A percentile compares a stretch with the other conserved stretches of the same genome.
These are phyloP conservation scores for Brenthis hecate DNA, from an alignment of 2,888 invertebrate species.

Conservation along the genomic window DNA sequence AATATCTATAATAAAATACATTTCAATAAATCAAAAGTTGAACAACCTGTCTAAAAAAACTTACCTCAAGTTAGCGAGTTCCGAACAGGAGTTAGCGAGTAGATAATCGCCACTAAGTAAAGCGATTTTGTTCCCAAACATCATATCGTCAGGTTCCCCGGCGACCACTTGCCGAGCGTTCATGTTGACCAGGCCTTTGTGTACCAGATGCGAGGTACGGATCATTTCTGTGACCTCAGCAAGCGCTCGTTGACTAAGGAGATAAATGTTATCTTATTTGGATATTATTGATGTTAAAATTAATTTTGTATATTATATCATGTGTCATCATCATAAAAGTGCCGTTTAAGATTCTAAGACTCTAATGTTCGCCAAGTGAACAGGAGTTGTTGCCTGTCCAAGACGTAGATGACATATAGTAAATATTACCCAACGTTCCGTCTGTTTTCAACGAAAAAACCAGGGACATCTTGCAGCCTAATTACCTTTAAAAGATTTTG, in stretches of 20 bases:
- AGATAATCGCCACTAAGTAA: conserved; percentile 95
- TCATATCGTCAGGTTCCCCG: conserved; percentile 88
- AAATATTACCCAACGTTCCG: too few species aligned
- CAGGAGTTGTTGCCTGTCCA: too few species aligned
- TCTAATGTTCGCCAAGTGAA: too few species aligned
- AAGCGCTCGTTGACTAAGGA: conserved; percentile 88
- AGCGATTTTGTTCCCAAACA: conserved; percentile 97
- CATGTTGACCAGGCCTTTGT: conserved; percentile 93
- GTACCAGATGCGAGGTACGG: conserved; percentile 94
- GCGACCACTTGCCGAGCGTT: conserved; percentile 83
- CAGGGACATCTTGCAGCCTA: too few species aligned
- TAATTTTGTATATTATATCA: too few species aligned
- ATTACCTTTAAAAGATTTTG: too few species aligned
- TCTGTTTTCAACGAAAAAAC: too few species aligned
- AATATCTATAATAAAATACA: too few species aligned
- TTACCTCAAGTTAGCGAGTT: conserved; percentile 89
- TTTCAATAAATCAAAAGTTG: too few species aligned
- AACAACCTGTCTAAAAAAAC: conserved; percentile 20
- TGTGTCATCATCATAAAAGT: too few species aligned
- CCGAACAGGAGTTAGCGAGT: conserved; percentile 93
- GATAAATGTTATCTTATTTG: neutral
- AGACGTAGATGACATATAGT: too few species aligned
- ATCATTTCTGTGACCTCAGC: conserved; percentile 99
- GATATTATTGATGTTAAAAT: neutral
- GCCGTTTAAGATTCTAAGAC: too few species aligned